phyloP scores from a whole-genome alignment of 2,113 vertebrate species.

The Cettia cetti region DNA sequence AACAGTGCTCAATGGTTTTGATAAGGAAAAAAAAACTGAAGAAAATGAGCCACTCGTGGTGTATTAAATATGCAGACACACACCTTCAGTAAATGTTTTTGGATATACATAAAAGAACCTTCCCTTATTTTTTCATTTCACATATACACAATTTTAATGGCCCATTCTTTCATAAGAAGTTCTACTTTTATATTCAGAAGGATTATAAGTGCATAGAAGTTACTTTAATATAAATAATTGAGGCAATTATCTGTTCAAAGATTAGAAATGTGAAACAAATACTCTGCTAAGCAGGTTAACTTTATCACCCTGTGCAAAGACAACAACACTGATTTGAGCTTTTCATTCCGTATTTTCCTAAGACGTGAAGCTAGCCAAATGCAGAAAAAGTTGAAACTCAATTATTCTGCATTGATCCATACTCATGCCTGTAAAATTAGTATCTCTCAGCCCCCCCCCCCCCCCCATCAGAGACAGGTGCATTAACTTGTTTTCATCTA shows the following conservation, averaged over 20 bases:
- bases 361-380: background rate
- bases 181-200: background rate
- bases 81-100: background rate
- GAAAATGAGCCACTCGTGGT: background rate
- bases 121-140: conserved; percentile 12
- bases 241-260: conserved; percentile 1
- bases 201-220: background rate
- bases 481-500: background rate
- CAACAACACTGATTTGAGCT: background rate
- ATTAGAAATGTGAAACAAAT: conserved; percentile 35
- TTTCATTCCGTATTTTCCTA: background rate
- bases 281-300: conserved; percentile 12
- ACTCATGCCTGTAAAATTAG: background rate
- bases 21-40: conserved; percentile 23
- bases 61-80: conserved; percentile 19
- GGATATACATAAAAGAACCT: background rate
- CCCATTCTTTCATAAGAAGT: background rate
- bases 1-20: conserved; percentile 45
- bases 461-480: background rate
- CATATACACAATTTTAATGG: background rate
- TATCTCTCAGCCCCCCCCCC: background rate
- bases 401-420: background rate
- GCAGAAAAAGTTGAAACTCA: conserved; percentile 4
- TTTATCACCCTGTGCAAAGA: background rate
- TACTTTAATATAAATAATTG: conserved; percentile 13